A percentile compares a stretch with the other conserved stretches of the same genome.
Evolutionary conservation across 2,797 vertebrate species (phyloP).

Genomic region (Myripristis murdjan): DNA sequence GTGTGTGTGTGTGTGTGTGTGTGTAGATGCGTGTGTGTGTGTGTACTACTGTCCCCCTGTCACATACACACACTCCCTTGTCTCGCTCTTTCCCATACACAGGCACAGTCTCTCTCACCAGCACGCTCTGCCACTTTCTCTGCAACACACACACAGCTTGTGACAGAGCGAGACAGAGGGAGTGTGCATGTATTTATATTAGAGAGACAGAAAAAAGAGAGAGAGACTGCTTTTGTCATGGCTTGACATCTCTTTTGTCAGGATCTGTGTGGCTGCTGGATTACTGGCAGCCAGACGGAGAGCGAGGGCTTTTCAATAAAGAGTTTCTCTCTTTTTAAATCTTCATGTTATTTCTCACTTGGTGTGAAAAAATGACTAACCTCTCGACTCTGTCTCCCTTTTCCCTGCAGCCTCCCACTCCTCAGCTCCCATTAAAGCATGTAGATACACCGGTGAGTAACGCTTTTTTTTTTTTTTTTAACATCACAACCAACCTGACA

Average conservation of each 20-base stretch:
- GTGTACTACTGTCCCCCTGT: too few species aligned
- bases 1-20: conserved; percentile 6
- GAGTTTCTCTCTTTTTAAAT: neutral
- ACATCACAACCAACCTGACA: conserved; percentile 12
- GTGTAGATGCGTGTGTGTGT: too few species aligned
- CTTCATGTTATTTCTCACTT: conserved; percentile 62
- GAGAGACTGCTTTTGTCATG: too few species aligned
- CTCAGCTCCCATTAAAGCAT: conserved; percentile 83
- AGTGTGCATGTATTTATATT: neutral
- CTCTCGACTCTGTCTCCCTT: conserved; percentile 61
- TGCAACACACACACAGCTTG: neutral
- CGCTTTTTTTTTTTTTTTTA: conserved; percentile 26
- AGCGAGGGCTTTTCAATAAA: too few species aligned
- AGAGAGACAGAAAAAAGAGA: too few species aligned
- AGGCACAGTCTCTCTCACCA: conserved; percentile 16
- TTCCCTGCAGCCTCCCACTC: conserved; percentile 79
- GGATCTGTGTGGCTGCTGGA: too few species aligned
- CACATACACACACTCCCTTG: neutral
- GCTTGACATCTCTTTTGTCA: too few species aligned
- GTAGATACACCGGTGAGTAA: conserved; percentile 84
- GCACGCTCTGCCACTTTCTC: conserved; percentile 5
- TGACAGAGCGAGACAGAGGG: too few species aligned
- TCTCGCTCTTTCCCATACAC: neutral
- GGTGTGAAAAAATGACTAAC: conserved; percentile 64
- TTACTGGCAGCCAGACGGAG: too few species aligned